Conservation (phyloP, 2,888 invertebrate species). For the Sepiola atlantica region DNA sequence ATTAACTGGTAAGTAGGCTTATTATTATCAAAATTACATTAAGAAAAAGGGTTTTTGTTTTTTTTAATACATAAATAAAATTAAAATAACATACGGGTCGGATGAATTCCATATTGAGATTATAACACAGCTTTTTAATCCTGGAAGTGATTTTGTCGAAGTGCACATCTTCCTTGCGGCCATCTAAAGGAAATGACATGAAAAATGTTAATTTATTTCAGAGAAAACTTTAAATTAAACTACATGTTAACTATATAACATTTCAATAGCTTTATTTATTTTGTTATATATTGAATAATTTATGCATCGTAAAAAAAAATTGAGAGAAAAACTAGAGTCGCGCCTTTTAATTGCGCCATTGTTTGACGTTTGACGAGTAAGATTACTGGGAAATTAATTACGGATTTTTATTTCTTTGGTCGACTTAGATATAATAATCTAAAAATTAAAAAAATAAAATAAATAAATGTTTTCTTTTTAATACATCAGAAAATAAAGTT, state of each 20-base stretch:
- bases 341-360: background rate
- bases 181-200: slow-evolving; percentile 80
- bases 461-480: background rate
- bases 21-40: too few species aligned
- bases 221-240: background rate
- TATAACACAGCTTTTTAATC: slow-evolving; percentile 95
- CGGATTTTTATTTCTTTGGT: too few species aligned
- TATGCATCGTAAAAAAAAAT: background rate
- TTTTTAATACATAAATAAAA: too few species aligned
- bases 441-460: too few species aligned
- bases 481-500: background rate
- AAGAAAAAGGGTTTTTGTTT: too few species aligned
- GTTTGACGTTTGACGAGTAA: background rate
- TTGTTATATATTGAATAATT: background rate
- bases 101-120: slow-evolving; percentile 94
- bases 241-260: background rate
- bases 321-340: background rate
- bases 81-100: slow-evolving; percentile 85
- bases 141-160: slow-evolving; percentile 98
- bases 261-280: too few species aligned
- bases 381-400: too few species aligned
- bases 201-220: background rate
- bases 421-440: too few species aligned
- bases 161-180: slow-evolving; percentile 91
- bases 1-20: too few species aligned